Conservation (phyloP, 2,888 invertebrate genomes). For the Notodonta ziczac region DNA sequence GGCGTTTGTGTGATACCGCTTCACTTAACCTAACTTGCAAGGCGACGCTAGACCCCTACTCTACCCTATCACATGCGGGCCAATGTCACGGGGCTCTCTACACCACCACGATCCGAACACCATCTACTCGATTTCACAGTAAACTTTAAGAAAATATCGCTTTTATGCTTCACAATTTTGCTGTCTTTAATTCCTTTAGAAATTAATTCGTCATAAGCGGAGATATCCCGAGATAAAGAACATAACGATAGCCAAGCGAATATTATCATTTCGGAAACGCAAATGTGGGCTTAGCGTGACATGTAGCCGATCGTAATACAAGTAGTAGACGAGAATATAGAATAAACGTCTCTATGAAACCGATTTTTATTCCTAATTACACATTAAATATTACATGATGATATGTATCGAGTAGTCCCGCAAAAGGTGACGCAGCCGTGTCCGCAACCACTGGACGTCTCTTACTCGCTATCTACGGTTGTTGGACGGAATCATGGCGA, state of each 20-base stretch:
- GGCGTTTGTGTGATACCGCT: conserved; percentile 87
- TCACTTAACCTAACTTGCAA: conserved; percentile 83
- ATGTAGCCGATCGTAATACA: conserved; percentile 79
- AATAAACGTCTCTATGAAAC: conserved; percentile 85
- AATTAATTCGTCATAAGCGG: conserved; percentile 50
- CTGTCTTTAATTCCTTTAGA: conserved; percentile 40
- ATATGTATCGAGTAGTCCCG: conserved; percentile 90
- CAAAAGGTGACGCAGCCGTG: conserved; percentile 84
- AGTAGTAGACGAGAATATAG: conserved; percentile 81
- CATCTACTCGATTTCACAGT: conserved; percentile 74
- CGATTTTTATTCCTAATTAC: conserved; percentile 82
- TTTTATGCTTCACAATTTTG: conserved; percentile 43
- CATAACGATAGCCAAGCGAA: conserved; percentile 63
- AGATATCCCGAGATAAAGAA: conserved; percentile 48
- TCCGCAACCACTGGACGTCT: conserved; percentile 84
- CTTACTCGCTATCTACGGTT: conserved; percentile 85
- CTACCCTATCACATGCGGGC: conserved; percentile 82
- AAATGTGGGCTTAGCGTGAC: conserved; percentile 75
- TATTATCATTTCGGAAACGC: conserved; percentile 49
- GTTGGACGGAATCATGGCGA: conserved; percentile 85
- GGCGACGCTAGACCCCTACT: conserved; percentile 80
- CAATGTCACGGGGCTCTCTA: conserved; percentile 75
- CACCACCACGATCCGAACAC: conserved; percentile 59
- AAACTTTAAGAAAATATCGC: conserved; percentile 71
- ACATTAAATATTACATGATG: conserved; percentile 87